Percentiles rank a stretch among this genome's conserved stretches.
Conservation (phyloP, 2,797 vertebrate species). For the Oophaga sylvatica region DNA sequence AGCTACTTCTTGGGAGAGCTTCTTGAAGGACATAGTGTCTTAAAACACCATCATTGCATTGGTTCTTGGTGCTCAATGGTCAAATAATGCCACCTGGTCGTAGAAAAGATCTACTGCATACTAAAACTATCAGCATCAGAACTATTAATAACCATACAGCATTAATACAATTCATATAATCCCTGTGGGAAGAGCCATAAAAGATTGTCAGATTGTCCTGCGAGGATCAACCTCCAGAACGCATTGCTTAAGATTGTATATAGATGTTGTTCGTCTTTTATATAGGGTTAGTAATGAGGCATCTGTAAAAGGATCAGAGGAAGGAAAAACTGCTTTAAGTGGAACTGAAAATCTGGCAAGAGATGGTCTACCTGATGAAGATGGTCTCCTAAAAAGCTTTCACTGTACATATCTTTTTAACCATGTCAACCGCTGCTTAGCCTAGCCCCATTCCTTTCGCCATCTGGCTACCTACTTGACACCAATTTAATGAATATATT, state of each 20-base stretch:
- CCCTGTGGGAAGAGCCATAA: not conserved
- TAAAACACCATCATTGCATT: not conserved
- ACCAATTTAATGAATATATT: not conserved
- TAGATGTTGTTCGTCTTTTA: not conserved
- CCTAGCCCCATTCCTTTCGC: not conserved
- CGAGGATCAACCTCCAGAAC: not conserved
- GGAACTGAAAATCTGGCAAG: not conserved
- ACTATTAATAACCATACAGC: not conserved
- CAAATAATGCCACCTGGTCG: not conserved
- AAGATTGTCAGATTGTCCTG: not conserved
- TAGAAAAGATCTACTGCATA: not conserved
- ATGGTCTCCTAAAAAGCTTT: not conserved
- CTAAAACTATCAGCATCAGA: not conserved
- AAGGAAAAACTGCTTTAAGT: not conserved
- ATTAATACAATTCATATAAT: not conserved
- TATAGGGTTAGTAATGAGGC: not conserved
- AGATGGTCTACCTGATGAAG: not conserved
- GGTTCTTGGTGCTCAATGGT: not conserved
- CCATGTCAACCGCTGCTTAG: not conserved
- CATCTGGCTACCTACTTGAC: not conserved
- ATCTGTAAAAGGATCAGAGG: not conserved
- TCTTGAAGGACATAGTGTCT: not conserved
- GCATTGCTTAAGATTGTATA: not conserved
- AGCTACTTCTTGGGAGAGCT: constrained; percentile 14
- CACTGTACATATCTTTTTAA: not conserved